These are phyloP conservation scores for Hydrozoanthus tunicans DNA, from an alignment of 64 coral and sea anemone genomes.

Conservation along the genomic window DNA sequence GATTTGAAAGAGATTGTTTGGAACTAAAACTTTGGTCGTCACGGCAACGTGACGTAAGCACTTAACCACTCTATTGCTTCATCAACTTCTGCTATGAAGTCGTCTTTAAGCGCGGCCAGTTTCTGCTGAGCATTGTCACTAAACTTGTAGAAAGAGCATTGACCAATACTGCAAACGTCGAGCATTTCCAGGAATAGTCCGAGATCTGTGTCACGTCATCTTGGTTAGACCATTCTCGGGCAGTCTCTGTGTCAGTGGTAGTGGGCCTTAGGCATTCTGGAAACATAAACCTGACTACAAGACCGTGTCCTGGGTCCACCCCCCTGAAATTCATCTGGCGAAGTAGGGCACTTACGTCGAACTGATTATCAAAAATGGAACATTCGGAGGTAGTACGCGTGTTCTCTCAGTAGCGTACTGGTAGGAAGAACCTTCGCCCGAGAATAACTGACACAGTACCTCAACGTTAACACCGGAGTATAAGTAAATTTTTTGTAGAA, in stretches of 20 bases:
- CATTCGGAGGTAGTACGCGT: neutral
- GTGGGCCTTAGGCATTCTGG: neutral
- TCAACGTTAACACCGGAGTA: constrained; percentile 2
- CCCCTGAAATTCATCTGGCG: neutral
- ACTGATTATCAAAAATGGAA: constrained; percentile 25
- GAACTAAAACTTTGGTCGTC: too few relatives aligned
- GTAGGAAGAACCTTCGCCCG: neutral
- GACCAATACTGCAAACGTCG: neutral
- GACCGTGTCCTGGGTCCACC: constrained; percentile 17
- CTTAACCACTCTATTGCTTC: neutral
- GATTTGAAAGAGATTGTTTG: too few relatives aligned
- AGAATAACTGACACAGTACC: constrained; percentile 1
- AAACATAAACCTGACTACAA: constrained; percentile 6
- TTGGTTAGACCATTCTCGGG: neutral
- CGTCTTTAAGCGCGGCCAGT: constrained; percentile 7
- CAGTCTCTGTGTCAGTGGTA: constrained; percentile 16
- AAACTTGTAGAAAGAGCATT: neutral
- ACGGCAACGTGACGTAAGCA: too few relatives aligned
- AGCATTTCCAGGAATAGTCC: constrained; percentile 26
- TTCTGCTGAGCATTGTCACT: constrained; percentile 11
- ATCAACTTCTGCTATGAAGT: constrained; percentile 28
- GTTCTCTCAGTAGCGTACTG: constrained; percentile 8
- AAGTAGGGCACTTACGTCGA: neutral
- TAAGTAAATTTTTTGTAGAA: too few relatives aligned
- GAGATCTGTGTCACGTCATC: constrained; percentile 7